These are phyloP conservation scores for Ellobius talpinus DNA, from an alignment of 2,113 vertebrate species.

Conservation along the genomic window DNA sequence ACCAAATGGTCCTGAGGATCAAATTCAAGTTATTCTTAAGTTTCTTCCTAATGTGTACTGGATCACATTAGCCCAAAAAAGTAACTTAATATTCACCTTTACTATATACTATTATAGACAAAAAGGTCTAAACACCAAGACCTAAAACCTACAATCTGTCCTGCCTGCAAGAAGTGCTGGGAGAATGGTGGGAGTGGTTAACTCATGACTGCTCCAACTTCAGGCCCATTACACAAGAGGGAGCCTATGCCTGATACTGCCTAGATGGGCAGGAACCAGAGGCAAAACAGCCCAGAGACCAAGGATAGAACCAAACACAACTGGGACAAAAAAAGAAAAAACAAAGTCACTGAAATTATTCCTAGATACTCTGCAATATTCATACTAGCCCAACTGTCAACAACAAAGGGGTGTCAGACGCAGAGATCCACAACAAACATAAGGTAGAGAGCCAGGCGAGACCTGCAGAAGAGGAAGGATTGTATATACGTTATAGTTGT, in stretches of 20 bases:
- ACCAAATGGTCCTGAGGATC: not conserved
- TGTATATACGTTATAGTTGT: too few species aligned
- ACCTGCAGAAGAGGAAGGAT: not conserved
- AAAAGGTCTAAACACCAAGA: not conserved
- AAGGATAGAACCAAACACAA: not conserved
- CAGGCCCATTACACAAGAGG: not conserved
- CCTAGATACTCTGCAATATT: not conserved
- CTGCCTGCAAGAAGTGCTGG: not conserved
- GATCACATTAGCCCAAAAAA: not conserved
- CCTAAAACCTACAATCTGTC: not conserved
- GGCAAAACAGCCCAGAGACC: not conserved
- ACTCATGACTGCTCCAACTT: too few species aligned
- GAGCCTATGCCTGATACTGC: not conserved
- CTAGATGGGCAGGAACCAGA: too few species aligned
- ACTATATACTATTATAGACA: not conserved
- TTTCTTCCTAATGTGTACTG: not conserved
- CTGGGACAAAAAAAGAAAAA: not conserved
- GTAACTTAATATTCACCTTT: not conserved
- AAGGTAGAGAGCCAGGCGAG: not conserved
- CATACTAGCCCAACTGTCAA: not conserved
- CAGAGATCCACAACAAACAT: not conserved
- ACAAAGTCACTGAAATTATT: not conserved
- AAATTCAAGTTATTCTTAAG: not conserved
- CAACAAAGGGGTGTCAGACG: not conserved
- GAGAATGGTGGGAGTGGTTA: not conserved